Percentiles rank a stretch among this genome's conserved stretches.
Evolutionary conservation across 2,113 vertebrate species (phyloP).

Genomic region (Pseudois nayaur): DNA sequence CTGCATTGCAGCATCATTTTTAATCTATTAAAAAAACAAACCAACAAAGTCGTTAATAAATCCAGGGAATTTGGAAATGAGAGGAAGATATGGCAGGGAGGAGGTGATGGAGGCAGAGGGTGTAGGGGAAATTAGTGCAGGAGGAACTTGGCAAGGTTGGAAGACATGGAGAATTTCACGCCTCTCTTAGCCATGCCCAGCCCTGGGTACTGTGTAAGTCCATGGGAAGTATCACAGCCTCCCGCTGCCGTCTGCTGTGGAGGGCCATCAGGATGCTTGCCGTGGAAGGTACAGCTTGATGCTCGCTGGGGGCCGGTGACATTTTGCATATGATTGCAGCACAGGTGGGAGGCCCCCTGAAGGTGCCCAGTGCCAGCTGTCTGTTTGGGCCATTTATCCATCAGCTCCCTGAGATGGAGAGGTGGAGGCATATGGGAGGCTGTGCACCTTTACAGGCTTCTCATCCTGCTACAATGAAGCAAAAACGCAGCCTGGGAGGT

Average conservation of each 20-base stretch:
- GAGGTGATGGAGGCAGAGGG: neutral
- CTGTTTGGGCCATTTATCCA: constrained; percentile 10
- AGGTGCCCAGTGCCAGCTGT: constrained; percentile 53
- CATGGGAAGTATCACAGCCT: constrained; percentile 4
- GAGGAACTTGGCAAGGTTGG: constrained; percentile 7
- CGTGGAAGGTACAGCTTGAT: neutral
- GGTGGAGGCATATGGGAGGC: constrained; percentile 29
- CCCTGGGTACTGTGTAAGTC: neutral
- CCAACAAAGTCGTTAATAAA: neutral
- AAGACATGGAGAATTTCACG: neutral
- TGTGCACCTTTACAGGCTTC: constrained; percentile 25
- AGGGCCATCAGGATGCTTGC: constrained; percentile 13
- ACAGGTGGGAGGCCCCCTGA: neutral
- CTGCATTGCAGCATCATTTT: neutral
- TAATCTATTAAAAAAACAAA: neutral
- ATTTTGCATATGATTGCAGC: constrained; percentile 38
- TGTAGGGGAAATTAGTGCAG: neutral
- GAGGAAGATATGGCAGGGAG: neutral
- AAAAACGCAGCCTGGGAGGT: neutral
- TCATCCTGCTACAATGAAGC: neutral
- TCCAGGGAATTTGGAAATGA: neutral
- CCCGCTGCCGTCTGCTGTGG: neutral
- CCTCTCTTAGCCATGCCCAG: neutral
- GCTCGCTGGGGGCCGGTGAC: constrained; percentile 27
- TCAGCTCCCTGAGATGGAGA: constrained; percentile 2